Percentiles rank a stretch among this genome's conserved stretches.
These are phyloP conservation scores for Lathronympha strigana DNA, from an alignment of 2,888 invertebrate species.

Conservation along the genomic window DNA sequence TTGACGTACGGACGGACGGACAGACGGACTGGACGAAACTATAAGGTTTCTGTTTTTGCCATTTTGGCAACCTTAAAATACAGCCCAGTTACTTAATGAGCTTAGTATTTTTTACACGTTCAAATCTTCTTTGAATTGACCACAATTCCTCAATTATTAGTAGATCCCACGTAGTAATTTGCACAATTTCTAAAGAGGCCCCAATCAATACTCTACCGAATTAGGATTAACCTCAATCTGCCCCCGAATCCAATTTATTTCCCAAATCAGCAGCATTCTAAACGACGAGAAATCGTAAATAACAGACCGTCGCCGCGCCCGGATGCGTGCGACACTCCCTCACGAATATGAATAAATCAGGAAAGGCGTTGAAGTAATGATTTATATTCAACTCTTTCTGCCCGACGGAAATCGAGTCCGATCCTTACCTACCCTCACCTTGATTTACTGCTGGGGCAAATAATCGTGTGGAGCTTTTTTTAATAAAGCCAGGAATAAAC, in stretches of 20 bases:
- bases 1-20: too few relatives aligned
- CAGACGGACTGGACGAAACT: too few relatives aligned
- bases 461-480: conserved; percentile 36
- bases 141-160: too few relatives aligned
- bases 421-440: conserved; percentile 45
- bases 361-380: conserved; percentile 63
- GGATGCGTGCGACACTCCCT: conserved; percentile 64
- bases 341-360: conserved; percentile 66
- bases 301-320: conserved; percentile 54
- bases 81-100: too few relatives aligned
- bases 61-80: too few relatives aligned
- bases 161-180: not conserved
- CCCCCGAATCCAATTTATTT: conserved; percentile 36
- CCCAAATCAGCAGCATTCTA: conserved; percentile 39
- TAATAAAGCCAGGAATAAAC: conserved; percentile 24
- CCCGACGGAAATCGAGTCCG: conserved; percentile 52
- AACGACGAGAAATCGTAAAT: conserved; percentile 61
- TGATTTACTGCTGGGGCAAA: conserved; percentile 42
- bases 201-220: conserved; percentile 9
- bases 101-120: too few relatives aligned
- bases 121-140: too few relatives aligned
- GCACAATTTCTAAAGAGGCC: not conserved
- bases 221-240: conserved; percentile 26
- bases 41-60: too few relatives aligned
- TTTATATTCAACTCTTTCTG: conserved; percentile 61